Conservation (phyloP, 2,888 invertebrate species). For the Mongoloraphidia duomilia region DNA sequence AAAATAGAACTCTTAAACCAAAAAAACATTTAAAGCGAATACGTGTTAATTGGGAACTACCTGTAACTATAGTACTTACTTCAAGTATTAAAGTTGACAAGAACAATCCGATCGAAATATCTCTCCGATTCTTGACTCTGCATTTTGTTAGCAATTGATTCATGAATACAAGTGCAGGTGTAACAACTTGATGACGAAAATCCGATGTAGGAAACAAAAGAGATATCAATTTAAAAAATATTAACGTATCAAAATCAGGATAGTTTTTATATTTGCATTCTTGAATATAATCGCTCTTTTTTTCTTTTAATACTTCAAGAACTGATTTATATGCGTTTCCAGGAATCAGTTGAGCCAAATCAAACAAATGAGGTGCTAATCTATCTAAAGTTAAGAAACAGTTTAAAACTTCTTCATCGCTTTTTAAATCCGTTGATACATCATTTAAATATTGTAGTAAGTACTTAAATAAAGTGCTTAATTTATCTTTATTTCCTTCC, state of each 20-base stretch:
- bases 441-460: constrained; percentile 67
- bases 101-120: constrained; percentile 66
- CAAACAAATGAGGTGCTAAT: constrained; percentile 43
- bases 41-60: not conserved
- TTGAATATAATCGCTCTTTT: constrained; percentile 44
- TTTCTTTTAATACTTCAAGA: constrained; percentile 56
- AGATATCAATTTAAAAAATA: constrained; percentile 70
- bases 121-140: constrained; percentile 44
- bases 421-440: constrained; percentile 31
- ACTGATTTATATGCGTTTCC: constrained; percentile 50
- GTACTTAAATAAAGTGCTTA: constrained; percentile 59
- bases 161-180: constrained; percentile 71
- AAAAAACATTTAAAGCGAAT: not conserved
- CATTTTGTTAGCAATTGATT: constrained; percentile 58
- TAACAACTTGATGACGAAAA: constrained; percentile 76
- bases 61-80: constrained; percentile 27
- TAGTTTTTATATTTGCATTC: constrained; percentile 37
- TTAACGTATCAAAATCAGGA: constrained; percentile 53
- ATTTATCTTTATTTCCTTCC: constrained; percentile 61
- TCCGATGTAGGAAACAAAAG: constrained; percentile 81
- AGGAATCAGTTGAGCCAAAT: constrained; percentile 57
- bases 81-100: constrained; percentile 59
- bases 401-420: constrained; percentile 29
- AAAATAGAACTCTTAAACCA: not conserved
- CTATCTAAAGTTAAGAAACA: constrained; percentile 45